These are phyloP conservation scores for Proales similis DNA, from an alignment of 1,140 invertebrate genomes.

Conservation along the genomic window DNA sequence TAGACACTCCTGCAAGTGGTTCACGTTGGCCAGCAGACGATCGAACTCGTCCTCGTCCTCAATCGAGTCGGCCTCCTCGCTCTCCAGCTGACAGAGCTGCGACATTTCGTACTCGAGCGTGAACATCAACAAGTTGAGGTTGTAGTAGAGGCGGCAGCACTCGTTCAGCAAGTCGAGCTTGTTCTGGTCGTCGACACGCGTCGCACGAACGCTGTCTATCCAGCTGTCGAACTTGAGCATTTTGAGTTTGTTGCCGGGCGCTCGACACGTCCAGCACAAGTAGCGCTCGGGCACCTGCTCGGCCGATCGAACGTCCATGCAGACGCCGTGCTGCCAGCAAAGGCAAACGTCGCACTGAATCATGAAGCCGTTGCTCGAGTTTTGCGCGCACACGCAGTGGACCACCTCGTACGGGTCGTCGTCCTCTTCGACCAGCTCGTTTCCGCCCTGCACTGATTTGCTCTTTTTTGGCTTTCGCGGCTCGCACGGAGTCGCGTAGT, in stretches of 20 bases:
- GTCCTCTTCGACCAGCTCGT: background rate
- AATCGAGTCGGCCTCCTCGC: background rate
- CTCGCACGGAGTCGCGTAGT: background rate
- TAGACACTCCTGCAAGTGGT: slow-evolving; percentile 18
- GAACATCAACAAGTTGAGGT: slow-evolving; percentile 25
- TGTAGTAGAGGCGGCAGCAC: slow-evolving; percentile 19
- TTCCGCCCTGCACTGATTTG: background rate
- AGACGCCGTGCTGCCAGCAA: slow-evolving; percentile 31
- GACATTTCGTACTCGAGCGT: slow-evolving; percentile 30
- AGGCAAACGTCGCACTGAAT: slow-evolving; percentile 29
- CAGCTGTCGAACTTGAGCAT: slow-evolving; percentile 23
- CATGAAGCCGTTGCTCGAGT: slow-evolving; percentile 31
- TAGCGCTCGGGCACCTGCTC: slow-evolving; percentile 24
- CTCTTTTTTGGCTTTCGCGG: background rate
- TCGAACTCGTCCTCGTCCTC: slow-evolving; percentile 14
- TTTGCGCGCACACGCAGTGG: slow-evolving; percentile 16
- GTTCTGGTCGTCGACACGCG: background rate
- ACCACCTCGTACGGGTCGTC: slow-evolving; percentile 31
- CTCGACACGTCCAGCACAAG: slow-evolving; percentile 31
- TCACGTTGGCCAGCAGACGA: slow-evolving; percentile 3
- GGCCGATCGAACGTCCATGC: slow-evolving; percentile 4
- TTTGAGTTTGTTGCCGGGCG: slow-evolving; percentile 17
- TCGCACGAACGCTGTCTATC: background rate
- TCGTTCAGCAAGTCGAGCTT: slow-evolving; percentile 22
- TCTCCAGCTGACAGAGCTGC: slow-evolving; percentile 11